A percentile compares a stretch with the other conserved stretches of the same genome.
These are phyloP conservation scores for Harpagifer antarcticus DNA, from an alignment of 2,797 vertebrate genomes.

Conservation along the genomic window DNA sequence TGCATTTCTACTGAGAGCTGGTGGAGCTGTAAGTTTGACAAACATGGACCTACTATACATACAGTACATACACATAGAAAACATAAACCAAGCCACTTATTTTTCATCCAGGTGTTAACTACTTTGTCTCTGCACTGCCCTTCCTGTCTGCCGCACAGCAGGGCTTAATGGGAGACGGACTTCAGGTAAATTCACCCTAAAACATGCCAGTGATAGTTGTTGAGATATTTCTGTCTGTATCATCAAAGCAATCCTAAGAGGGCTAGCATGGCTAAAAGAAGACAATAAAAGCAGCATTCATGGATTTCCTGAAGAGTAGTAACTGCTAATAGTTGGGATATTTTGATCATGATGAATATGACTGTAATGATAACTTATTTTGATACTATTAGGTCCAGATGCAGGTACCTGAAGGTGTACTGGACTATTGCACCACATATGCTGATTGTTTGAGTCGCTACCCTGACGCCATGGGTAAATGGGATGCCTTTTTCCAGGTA, in stretches of 20 bases:
- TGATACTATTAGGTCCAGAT: constrained; percentile 76
- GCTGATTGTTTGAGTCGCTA: constrained; percentile 75
- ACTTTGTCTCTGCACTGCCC: constrained; percentile 84
- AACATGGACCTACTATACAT: neutral
- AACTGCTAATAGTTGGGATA: neutral
- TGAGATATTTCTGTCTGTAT: no score
- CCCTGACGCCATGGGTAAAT: constrained; percentile 83
- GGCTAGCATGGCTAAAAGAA: neutral
- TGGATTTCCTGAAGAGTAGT: neutral
- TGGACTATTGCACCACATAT: constrained; percentile 84
- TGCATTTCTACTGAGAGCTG: constrained; percentile 89
- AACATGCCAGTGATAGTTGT: no score
- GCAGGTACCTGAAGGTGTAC: constrained; percentile 73
- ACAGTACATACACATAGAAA: neutral
- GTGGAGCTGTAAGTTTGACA: constrained; percentile 90
- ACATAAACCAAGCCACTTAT: neutral
- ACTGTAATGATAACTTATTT: neutral
- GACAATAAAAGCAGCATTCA: neutral
- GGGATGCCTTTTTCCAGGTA: constrained; percentile 91
- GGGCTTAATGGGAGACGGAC: constrained; percentile 80
- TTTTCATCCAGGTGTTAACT: constrained; percentile 86
- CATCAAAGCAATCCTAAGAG: no score
- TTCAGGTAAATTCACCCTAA: constrained; percentile 50
- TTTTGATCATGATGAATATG: neutral
- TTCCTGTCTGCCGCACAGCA: constrained; percentile 90